phyloP scores from a whole-genome alignment of 1,140 invertebrate species.

The Nephila pilipes region DNA sequence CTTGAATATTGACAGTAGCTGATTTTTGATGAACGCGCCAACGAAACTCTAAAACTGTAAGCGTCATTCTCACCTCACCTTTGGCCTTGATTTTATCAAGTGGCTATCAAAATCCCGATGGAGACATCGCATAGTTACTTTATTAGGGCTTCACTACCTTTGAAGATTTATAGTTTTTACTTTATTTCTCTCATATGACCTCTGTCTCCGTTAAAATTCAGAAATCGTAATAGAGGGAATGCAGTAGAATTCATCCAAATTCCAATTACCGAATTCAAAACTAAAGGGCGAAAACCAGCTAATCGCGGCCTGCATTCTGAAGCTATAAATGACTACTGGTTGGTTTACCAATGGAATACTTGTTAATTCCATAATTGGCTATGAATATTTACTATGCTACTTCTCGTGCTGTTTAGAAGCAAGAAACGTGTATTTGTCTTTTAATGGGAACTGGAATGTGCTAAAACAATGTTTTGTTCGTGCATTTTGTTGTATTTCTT shows the following conservation, averaged over 20 bases:
- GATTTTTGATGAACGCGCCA: constrained; percentile 52
- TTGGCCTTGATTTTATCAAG: constrained; percentile 67
- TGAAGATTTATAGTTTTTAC: constrained; percentile 10
- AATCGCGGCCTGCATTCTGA: neutral
- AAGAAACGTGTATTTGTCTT: neutral
- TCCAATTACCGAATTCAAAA: neutral
- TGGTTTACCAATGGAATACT: constrained; percentile 4
- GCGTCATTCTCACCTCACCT: constrained; percentile 35
- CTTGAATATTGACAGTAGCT: constrained; percentile 3
- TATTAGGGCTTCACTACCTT: constrained; percentile 19
- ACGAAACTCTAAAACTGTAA: constrained; percentile 46
- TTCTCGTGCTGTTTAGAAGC: constrained; percentile 3
- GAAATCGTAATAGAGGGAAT: neutral
- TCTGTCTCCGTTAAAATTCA: neutral
- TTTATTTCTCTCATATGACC: neutral
- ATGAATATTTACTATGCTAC: constrained; percentile 52
- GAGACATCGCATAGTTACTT: constrained; percentile 66
- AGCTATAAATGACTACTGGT: neutral
- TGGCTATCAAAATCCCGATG: constrained; percentile 58
- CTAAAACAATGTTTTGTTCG: neutral
- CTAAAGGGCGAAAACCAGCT: neutral
- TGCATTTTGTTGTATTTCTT: neutral
- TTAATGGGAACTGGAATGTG: neutral
- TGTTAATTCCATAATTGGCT: constrained; percentile 48
- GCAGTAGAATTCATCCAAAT: neutral